Evolutionary conservation across 2,888 invertebrate genomes (phyloP).

Genomic region (Perizoma flavofasciatum): DNA sequence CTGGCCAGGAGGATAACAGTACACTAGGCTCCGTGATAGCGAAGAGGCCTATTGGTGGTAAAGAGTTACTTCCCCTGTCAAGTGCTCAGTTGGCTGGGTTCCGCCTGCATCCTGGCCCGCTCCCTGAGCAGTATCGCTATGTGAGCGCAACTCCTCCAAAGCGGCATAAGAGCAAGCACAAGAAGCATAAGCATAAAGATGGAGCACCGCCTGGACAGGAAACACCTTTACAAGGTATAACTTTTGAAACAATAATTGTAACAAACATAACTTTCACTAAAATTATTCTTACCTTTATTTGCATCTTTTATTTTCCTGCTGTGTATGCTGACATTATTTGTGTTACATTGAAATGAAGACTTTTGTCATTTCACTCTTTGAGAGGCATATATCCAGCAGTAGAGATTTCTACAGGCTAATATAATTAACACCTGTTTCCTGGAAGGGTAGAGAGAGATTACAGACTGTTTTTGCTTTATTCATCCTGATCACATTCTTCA

Average conservation of each 20-base stretch:
- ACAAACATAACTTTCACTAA: no score
- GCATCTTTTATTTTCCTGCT: no score
- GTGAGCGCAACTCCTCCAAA: slow-evolving; percentile 96
- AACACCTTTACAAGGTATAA: slow-evolving; percentile 86
- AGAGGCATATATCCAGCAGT: no score
- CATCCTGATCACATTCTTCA: no score
- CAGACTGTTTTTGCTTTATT: no score
- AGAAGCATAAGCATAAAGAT: slow-evolving; percentile 96
- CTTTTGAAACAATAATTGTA: neutral
- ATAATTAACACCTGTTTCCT: no score
- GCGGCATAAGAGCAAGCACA: slow-evolving; percentile 97
- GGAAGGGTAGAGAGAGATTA: no score
- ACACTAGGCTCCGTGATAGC: slow-evolving; percentile 97
- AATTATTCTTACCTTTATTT: no score
- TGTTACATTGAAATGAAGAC: no score
- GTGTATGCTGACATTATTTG: no score
- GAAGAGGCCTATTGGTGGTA: slow-evolving; percentile 95
- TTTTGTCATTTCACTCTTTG: no score
- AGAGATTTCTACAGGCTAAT: no score
- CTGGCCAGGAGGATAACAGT: slow-evolving; percentile 93
- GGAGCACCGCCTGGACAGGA: slow-evolving; percentile 91
- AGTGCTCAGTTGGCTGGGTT: slow-evolving; percentile 96
- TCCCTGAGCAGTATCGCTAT: slow-evolving; percentile 97
- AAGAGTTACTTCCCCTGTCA: slow-evolving; percentile 92
- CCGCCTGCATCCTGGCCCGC: slow-evolving; percentile 96